Percentiles rank a stretch among this genome's conserved stretches.
phyloP scores from a whole-genome alignment of 2,888 invertebrate genomes.

The Torymus tubicola region DNA sequence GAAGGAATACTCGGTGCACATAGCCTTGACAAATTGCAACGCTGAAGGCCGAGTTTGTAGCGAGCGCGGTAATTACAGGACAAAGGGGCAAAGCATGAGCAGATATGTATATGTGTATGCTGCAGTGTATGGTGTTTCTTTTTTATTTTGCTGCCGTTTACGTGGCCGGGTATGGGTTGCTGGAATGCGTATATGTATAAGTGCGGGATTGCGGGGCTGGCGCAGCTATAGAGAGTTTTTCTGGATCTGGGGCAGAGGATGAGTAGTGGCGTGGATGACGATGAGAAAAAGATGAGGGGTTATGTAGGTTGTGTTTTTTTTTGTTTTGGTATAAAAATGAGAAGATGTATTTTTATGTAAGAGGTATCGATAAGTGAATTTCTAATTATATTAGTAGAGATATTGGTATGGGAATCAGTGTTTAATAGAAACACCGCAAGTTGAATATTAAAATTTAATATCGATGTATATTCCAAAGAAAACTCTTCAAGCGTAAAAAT shows the following conservation, averaged over 20 bases:
- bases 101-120: constrained; percentile 30
- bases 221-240: constrained; percentile 9
- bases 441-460: constrained; percentile 8
- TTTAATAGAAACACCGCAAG: too few relatives aligned
- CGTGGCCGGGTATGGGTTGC: background rate
- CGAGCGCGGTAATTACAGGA: constrained; percentile 73
- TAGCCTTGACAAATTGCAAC: constrained; percentile 76
- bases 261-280: background rate
- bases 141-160: constrained; percentile 29
- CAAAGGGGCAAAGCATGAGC: constrained; percentile 42
- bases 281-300: too few relatives aligned
- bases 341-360: too few relatives aligned
- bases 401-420: too few relatives aligned
- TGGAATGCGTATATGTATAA: background rate
- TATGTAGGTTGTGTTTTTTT: too few relatives aligned
- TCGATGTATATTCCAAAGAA: background rate
- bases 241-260: constrained; percentile 17
- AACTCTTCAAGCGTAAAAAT: constrained; percentile 10
- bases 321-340: too few relatives aligned
- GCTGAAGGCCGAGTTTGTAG: constrained; percentile 71
- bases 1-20: constrained; percentile 69
- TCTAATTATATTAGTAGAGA: too few relatives aligned
- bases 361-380: too few relatives aligned
- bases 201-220: background rate
- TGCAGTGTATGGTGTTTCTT: background rate